These are phyloP conservation scores for Antidorcas marsupialis DNA, from an alignment of 2,113 vertebrate genomes.

Conservation along the genomic window DNA sequence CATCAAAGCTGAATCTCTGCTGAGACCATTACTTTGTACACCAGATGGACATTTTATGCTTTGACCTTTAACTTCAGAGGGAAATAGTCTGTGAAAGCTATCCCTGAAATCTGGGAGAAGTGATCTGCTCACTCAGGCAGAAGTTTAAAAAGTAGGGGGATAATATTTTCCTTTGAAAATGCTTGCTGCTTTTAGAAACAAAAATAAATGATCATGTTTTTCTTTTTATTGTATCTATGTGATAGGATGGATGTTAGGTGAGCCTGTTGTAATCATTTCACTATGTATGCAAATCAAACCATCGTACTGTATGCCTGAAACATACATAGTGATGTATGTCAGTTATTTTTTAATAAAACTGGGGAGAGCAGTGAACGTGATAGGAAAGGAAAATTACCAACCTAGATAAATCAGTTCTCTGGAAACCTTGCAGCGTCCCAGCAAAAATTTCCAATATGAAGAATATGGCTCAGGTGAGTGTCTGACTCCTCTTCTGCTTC, in stretches of 20 bases:
- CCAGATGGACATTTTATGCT: not conserved
- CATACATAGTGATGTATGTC: not conserved
- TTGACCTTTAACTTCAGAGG: not conserved
- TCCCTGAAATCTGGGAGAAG: not conserved
- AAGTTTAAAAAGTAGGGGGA: not conserved
- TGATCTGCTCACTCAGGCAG: not conserved
- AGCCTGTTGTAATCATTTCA: not conserved
- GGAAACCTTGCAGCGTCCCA: not conserved
- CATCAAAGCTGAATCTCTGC: not conserved
- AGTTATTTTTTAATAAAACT: not conserved
- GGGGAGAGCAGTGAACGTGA: not conserved
- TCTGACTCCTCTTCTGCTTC: not conserved
- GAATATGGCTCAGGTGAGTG: not conserved
- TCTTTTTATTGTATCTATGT: not conserved
- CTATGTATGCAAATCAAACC: not conserved
- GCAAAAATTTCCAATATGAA: not conserved
- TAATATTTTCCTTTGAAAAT: not conserved
- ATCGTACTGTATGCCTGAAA: not conserved
- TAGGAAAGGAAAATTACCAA: not conserved
- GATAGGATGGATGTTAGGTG: not conserved
- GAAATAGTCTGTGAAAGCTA: not conserved
- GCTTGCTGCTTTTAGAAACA: not conserved
- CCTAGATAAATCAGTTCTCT: not conserved
- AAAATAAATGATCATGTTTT: not conserved
- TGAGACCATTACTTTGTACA: not conserved